phyloP scores from a whole-genome alignment of 2,888 invertebrate genomes.

The Lordiphosa andalusiaca region DNA sequence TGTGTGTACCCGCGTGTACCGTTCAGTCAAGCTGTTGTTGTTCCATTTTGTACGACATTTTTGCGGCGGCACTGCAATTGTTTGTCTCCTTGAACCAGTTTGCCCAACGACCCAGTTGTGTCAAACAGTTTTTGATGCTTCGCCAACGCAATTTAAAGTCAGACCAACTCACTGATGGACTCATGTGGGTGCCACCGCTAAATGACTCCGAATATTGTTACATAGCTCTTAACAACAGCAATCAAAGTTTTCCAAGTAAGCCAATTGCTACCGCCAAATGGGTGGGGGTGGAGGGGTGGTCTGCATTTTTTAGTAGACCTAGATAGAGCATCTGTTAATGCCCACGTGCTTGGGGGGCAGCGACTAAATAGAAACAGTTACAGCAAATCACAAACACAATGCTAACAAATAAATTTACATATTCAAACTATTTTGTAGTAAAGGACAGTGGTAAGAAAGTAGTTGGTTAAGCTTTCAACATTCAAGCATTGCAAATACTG shows the following conservation, averaged over 20 bases:
- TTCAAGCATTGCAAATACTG: too few relatives aligned
- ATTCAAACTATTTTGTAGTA: slow-evolving; percentile 38
- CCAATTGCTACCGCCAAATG: slow-evolving; percentile 25
- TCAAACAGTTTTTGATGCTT: slow-evolving; percentile 33
- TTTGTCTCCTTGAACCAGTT: slow-evolving; percentile 71
- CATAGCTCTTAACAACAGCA: slow-evolving; percentile 13
- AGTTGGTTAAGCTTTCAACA: too few relatives aligned
- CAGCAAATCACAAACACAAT: slow-evolving; percentile 38
- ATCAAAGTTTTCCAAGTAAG: slow-evolving; percentile 41
- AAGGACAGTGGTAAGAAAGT: slow-evolving; percentile 9
- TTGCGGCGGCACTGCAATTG: slow-evolving; percentile 55
- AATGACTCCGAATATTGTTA: slow-evolving; percentile 16
- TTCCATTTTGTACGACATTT: slow-evolving; percentile 56
- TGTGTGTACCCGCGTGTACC: slow-evolving; percentile 13
- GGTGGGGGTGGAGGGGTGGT: too few relatives aligned
- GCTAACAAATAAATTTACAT: slow-evolving; percentile 57
- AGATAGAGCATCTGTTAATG: not conserved
- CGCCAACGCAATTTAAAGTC: slow-evolving; percentile 31
- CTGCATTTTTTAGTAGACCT: not conserved
- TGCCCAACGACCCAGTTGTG: slow-evolving; percentile 55
- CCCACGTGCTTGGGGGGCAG: slow-evolving; percentile 20
- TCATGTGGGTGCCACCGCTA: slow-evolving; percentile 9
- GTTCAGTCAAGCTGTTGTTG: slow-evolving; percentile 42
- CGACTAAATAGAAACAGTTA: slow-evolving; percentile 20
- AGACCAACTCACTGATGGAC: slow-evolving; percentile 3